Evolutionary conservation across 2,797 vertebrate genomes (phyloP).

Genomic region (Tangara arthus): DNA sequence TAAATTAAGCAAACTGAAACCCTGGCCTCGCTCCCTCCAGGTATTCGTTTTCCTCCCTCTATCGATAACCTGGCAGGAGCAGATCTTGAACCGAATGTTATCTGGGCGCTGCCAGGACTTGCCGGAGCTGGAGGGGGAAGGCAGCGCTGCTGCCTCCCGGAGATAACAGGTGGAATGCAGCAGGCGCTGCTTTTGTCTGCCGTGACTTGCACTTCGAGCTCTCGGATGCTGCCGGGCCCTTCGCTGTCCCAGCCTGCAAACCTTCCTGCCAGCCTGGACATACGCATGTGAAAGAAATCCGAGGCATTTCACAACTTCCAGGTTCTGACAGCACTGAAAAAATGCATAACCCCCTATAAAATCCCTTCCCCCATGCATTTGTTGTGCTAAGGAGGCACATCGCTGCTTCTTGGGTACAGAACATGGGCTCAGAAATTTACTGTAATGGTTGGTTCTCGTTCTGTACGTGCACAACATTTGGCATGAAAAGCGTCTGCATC

Average conservation of each 20-base stretch:
- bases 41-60: neutral
- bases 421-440: neutral
- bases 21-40: neutral
- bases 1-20: slow-evolving; percentile 1
- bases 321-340: neutral
- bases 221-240: neutral
- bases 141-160: neutral
- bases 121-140: slow-evolving; percentile 7
- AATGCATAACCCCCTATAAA: neutral
- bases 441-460: neutral
- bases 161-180: slow-evolving; percentile 54
- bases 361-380: neutral
- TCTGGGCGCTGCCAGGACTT: neutral
- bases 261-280: neutral
- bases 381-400: neutral
- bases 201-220: neutral
- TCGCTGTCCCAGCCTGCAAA: neutral
- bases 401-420: neutral
- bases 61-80: neutral
- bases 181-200: neutral
- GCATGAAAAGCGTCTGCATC: neutral
- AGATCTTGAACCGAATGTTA: neutral
- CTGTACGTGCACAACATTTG: neutral
- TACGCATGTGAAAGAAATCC: neutral
- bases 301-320: neutral